A percentile compares a stretch with the other conserved stretches of the same genome.
Evolutionary conservation across 2,797 vertebrate species (phyloP).

Genomic region (Hyperoplus lanceolatus): DNA sequence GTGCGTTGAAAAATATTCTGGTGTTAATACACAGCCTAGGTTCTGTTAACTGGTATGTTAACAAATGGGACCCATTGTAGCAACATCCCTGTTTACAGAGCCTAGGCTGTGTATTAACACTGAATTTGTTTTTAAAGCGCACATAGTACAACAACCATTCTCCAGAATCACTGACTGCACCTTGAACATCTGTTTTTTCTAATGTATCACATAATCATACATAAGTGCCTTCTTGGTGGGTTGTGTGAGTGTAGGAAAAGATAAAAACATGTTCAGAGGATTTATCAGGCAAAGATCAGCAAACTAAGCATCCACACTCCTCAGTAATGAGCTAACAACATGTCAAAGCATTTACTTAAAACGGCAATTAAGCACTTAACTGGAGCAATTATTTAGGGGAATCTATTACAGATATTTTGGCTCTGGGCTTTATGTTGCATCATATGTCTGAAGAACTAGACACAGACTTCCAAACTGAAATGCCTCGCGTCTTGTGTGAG

Average conservation of each 20-base stretch:
- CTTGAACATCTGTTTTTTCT: conserved; percentile 33
- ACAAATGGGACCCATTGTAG: too few relatives aligned
- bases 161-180: too few relatives aligned
- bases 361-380: conserved; percentile 19
- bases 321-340: conserved; percentile 23
- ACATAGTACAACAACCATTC: too few relatives aligned
- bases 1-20: too few relatives aligned
- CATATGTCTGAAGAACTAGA: neutral
- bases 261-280: conserved; percentile 19
- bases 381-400: conserved; percentile 29
- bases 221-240: conserved; percentile 9
- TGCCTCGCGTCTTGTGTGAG: neutral
- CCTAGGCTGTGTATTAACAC: too few relatives aligned
- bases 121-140: too few relatives aligned
- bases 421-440: conserved; percentile 13
- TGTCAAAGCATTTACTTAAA: conserved; percentile 31
- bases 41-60: too few relatives aligned
- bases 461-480: neutral
- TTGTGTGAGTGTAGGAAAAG: neutral
- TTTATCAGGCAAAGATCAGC: conserved; percentile 37
- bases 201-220: conserved; percentile 46
- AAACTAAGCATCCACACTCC: conserved; percentile 11
- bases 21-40: too few relatives aligned
- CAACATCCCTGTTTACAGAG: too few relatives aligned
- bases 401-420: conserved; percentile 24